Base-by-base conservation (phyloP, 2,888 invertebrate species). In the Coecobrya sp. region DNA sequence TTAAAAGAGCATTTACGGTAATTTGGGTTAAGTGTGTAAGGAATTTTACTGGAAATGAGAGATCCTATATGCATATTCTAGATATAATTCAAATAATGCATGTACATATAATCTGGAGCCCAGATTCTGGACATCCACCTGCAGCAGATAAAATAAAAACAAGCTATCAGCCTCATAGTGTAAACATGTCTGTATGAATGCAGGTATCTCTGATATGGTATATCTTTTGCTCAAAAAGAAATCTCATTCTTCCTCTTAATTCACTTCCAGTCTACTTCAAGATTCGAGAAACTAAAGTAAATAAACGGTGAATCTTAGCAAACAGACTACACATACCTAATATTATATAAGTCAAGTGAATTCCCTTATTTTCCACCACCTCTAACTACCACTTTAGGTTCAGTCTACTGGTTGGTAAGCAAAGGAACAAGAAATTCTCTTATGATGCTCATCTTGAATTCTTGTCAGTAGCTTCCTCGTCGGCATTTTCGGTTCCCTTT, bases 231-330 rank as follows among this genome's bases (percentile, higher is more conserved):
- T 16, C 19, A 45, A 45, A 45, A 79, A 10, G 42, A 79, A 79
- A 84, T 84, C 82, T 27, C 79, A 25, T 42, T 42, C n/a, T 36
- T 10, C 42, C 13, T 22, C 25, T 49, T 85, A 65, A 85, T 68
- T 85, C 65, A 85, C 49, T 65, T 73, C 45, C 55, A 65, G 70
- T 22, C 55, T 55, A 8, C 4, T 30, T 36, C n/a, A 19, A 36
- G 42, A 42, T 42, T 19, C 19, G 22, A 70, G 42, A n/a, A 19
- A 42, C 36, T 55, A 70, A 73, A 70, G 70, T 70, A 86, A 86
- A 70, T 70, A 73, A 86, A 86, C 52, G 42, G 70, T 27, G 19
- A 85, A 45, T 68, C 85, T 85, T 62, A 68, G 45, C 25, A 85
- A 85, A 62, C 84, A 62, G 65, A 84, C 68, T 59, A 22, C 25